Conservation (phyloP, 2,888 invertebrate species). For the Caenorhabditis japonica region DNA sequence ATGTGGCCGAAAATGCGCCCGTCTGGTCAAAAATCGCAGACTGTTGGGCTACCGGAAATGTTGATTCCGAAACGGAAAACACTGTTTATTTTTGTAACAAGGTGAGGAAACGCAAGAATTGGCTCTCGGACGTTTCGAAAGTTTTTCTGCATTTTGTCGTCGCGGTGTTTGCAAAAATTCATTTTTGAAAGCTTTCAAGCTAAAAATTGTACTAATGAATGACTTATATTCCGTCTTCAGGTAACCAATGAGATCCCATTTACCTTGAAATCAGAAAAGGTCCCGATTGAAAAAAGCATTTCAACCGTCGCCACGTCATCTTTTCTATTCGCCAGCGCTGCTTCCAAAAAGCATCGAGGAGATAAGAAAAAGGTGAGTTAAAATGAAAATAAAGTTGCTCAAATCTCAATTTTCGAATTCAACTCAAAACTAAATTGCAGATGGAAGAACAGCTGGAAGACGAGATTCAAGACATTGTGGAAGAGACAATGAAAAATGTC, state of each 20-base stretch:
- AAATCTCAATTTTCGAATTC: not conserved
- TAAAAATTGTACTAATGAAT: not conserved
- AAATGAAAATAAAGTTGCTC: not conserved
- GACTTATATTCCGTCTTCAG: not conserved
- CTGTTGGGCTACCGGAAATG: constrained; percentile 60
- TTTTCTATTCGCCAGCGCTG: constrained; percentile 52
- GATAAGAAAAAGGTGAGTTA: constrained; percentile 43
- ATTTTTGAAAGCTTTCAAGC: not conserved
- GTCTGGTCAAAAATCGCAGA: constrained; percentile 27
- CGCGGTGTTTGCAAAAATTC: not conserved
- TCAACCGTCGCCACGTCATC: not conserved
- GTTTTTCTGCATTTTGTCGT: no score
- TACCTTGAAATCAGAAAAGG: not conserved
- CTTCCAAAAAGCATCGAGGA: constrained; percentile 35
- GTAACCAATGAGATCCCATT: not conserved
- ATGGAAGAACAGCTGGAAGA: constrained; percentile 55
- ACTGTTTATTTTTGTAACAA: constrained; percentile 52
- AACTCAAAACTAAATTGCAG: constrained; percentile 29
- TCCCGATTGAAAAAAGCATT: constrained; percentile 7
- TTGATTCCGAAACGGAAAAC: constrained; percentile 28
- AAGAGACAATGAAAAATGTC: constrained; percentile 42
- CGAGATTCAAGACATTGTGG: constrained; percentile 57
- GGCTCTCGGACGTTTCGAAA: no score
- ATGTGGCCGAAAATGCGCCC: constrained; percentile 36
- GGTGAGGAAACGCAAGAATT: no score